Base-by-base conservation (phyloP, 2,797 vertebrate genomes). In the Enteromius fasciolatus region DNA sequence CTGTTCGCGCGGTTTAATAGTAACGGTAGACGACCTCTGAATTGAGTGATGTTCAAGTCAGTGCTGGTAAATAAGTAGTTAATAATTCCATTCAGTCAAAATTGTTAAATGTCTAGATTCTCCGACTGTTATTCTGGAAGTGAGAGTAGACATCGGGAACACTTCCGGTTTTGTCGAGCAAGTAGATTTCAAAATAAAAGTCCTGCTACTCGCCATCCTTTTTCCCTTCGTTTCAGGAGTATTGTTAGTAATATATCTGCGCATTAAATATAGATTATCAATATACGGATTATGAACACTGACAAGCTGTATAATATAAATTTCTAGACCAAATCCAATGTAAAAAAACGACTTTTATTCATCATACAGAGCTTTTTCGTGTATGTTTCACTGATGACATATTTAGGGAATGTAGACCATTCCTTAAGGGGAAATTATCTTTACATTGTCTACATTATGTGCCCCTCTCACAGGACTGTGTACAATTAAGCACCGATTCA, bases 271-370 rank as follows among this genome's bases (percentile, higher is more conserved):
- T 0, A 8, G n/a, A 25, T 12, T 72, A 20, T 73, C 0, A 31
- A 5, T 36, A 33, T 33, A 6, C 11, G 8, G 1, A 23, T 73
- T 52, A 20, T 17, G 3, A 23, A 74, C 48, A 54, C 28, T n/a
- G 28, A 31, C 25, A 33, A 6, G 17, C 1, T 20, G 18, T 33
- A 72, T 4, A 17, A 52, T 46, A 44, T 46, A 1, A 15, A 61
- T 46, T 67, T 46, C 11, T 17, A 61, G 52, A 59, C 36, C 52
- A 4, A n/a, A 72, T 31, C 10, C 23, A n/a, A 70, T 61, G 18
- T 72, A 79, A 80, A 76, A 68, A 33, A 76, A 67, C 10, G 23
- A 66, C 63, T 79, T 87, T 87, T 85, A 85, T 87, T 87, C 61
- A 78, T 79, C 86, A 85, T 41, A 87, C 84, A 87, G 76, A 63